Conservation (phyloP, 2,113 vertebrate species). For the Poecilia latipinna region DNA sequence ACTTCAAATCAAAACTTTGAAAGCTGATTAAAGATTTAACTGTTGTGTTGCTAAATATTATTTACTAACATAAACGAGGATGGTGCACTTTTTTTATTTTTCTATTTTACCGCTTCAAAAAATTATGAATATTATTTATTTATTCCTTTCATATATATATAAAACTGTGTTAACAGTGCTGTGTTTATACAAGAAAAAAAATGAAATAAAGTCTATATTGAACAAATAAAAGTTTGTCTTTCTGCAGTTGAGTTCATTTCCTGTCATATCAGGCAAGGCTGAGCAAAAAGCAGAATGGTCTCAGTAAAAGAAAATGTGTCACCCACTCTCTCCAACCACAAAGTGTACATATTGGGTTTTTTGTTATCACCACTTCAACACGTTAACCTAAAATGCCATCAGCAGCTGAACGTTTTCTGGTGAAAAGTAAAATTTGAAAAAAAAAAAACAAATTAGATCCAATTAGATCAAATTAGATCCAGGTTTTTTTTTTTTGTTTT, state of each 20-base stretch:
- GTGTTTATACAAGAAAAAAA: conserved; percentile 9
- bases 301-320: conserved; percentile 16
- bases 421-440: neutral
- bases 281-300: conserved; percentile 18
- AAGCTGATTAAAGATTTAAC: neutral
- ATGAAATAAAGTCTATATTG: conserved; percentile 34
- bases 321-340: conserved; percentile 28
- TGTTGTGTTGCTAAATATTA: neutral
- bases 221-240: neutral
- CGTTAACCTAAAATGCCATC: neutral
- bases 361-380: neutral
- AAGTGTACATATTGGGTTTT: neutral
- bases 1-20: neutral
- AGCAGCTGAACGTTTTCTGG: neutral
- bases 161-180: neutral
- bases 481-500: neutral
- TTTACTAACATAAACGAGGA: neutral
- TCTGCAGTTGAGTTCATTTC: conserved; percentile 9
- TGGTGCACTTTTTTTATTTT: neutral
- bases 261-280: neutral
- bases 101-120: conserved; percentile 11
- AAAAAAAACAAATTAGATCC: neutral
- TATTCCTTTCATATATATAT: neutral
- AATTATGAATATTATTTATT: conserved; percentile 34
- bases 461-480: too few species aligned